Evolutionary conservation across 2,113 vertebrate genomes (phyloP).

Genomic region (Podilymbus podiceps): DNA sequence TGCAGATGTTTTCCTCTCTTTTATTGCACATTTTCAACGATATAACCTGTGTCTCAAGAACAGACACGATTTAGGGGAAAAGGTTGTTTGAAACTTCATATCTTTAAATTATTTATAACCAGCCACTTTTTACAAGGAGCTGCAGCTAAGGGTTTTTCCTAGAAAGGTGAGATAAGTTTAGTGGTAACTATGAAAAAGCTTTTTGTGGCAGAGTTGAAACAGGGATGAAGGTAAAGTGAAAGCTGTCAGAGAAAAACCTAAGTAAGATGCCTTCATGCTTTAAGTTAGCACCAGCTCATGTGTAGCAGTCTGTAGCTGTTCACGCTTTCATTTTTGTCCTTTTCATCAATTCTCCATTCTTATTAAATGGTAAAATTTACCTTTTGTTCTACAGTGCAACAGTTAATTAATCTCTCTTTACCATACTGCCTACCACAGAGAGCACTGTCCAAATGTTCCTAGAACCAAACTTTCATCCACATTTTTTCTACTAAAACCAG

Average conservation of each 20-base stretch:
- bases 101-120: neutral
- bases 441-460: fast-evolving
- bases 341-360: neutral
- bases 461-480: neutral
- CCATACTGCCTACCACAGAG: neutral
- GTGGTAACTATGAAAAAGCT: neutral
- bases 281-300: neutral
- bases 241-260: neutral
- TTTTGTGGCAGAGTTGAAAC: neutral
- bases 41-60: neutral
- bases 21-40: neutral
- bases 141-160: neutral
- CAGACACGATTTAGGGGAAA: neutral
- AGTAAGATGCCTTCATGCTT: neutral
- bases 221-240: neutral
- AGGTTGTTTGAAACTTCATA: neutral
- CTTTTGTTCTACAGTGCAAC: neutral
- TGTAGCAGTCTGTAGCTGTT: neutral
- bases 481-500: neutral
- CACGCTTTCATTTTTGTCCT: neutral
- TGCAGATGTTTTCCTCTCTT: neutral
- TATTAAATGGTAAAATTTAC: neutral
- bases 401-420: neutral
- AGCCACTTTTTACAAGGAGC: neutral
- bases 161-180: neutral